phyloP scores from a whole-genome alignment of 2,888 invertebrate genomes.

The Sialis fuliginosa region DNA sequence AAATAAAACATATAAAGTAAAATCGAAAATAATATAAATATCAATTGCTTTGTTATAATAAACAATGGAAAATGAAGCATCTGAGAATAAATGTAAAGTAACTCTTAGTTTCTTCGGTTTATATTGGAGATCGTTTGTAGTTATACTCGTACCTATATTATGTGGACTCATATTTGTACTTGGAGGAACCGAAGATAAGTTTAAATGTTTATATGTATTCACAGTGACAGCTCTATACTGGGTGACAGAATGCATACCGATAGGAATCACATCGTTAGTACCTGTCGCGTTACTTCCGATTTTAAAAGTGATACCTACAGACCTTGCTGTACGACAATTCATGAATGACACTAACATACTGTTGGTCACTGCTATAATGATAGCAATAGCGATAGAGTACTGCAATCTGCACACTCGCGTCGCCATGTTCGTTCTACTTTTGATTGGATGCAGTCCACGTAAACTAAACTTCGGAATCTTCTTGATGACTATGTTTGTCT shows the following conservation, averaged over 20 bases:
- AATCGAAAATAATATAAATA: too few species aligned
- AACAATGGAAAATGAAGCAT: too few species aligned
- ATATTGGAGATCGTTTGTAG: too few species aligned
- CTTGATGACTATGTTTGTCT: constrained; percentile 82
- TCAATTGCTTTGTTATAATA: too few species aligned
- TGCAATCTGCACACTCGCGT: constrained; percentile 78
- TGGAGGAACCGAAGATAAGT: constrained; percentile 12
- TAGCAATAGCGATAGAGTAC: constrained; percentile 79
- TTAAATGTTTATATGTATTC: constrained; percentile 20
- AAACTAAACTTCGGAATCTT: constrained; percentile 72
- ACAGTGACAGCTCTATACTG: constrained; percentile 22
- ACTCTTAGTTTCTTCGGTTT: too few species aligned
- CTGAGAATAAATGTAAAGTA: too few species aligned
- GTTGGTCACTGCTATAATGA: constrained; percentile 79
- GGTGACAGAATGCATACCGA: constrained; percentile 24
- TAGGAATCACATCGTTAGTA: constrained; percentile 21
- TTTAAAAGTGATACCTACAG: constrained; percentile 19
- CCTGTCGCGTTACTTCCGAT: constrained; percentile 23
- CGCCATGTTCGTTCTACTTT: constrained; percentile 64
- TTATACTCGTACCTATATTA: too few species aligned
- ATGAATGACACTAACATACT: constrained; percentile 64
- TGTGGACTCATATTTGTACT: too few species aligned
- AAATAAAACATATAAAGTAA: too few species aligned
- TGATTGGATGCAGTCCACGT: constrained; percentile 57
- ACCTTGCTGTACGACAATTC: constrained; percentile 10